Evolutionary conservation across 2,888 invertebrate genomes (phyloP), one percentile per base, ranked within the genome.

Genomic region (Calephelis perditalis): DNA sequence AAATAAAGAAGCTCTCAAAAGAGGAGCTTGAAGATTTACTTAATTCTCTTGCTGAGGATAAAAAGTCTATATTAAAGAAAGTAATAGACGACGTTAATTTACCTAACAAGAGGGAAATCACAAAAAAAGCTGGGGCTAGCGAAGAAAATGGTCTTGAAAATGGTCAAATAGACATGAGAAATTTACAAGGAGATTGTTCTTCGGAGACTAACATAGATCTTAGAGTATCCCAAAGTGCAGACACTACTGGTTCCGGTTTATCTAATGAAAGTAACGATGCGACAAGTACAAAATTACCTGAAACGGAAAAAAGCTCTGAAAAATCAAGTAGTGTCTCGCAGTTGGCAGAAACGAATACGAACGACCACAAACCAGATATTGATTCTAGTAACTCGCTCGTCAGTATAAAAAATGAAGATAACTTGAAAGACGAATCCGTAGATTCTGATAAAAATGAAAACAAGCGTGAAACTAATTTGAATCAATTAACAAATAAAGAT

Each of bases 61-160:
- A 89, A 76, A 78, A 77, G 68, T 72, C 73, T 36, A 73, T 90
- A 5, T 73, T 90, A 47, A 84, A 82, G 68, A 83, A 81, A 70
- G 85, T 89, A 5, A 86, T 90, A 40, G 81, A 79, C 12, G 71
- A 60, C 44, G 59, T 61, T 47, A 72, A 76, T 35, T 69, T 62
- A 35, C 67, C 84, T 35, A 84, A 76, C 65, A 90, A 90, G 74
- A 76, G 89, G 65, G 90, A 89, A 78, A 88, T 88, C 59, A 87
- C 84, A 7, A 89, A 89, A 64, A 90, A 89, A 72, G 82, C 84
- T 36, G 85, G 78, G 7, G 85, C 85, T 44, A 76, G 81, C 35
- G 85, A 86, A 68, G 84, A 84, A 67, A 84, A 78, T 67, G 79
- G 73, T 68, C 76, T 70, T n/a, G 84, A 86, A 61, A 77, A 72